Evolutionary conservation across 2,113 vertebrate species (phyloP), one percentile per base, ranked within the genome.

Genomic region (Ceratotherium simum): DNA sequence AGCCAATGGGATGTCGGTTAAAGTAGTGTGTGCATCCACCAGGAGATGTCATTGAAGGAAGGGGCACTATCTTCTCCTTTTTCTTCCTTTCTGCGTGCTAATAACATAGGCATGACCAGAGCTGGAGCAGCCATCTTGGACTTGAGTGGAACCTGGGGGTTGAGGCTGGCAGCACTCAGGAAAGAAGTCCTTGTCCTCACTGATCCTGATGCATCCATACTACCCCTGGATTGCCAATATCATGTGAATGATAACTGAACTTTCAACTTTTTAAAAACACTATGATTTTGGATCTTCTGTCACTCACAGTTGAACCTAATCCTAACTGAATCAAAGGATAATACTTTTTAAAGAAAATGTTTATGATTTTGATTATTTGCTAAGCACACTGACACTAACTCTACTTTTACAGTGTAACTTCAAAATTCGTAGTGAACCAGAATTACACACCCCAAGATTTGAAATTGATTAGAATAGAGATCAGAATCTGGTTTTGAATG

Each of bases 391-490:
- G 56, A 42, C 46, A n/a, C 46, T 69, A 69, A 91, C 70, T 81
- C 67, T 58, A 29, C 31, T 92, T 90, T 72, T 14, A 64, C 7
- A 69, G 31, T 39, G 13, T 36, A 75, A 88, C 6, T 81, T 87
- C 62, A 51, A 96, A 91, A 78, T 90, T 81, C 46, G 62, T 17
- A 84, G 75, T 81, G 79, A 92, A 90, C 94, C 70, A 67, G 78
- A 90, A 95, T 95, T 56, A 90, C 56, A 58, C 7, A 64, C 69
- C 46, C 36, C 21, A 88, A 72, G 70, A 75, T 83, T 95, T 58
- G 39, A 85, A 94, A 60, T 29, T 87, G 39, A 95, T 70, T 70
- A 90, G 36, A 95, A 90, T 25, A 96, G 62, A 90, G 51, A 94
- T 81, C n/a, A 48, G 46, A 8, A 51, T 39, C 10, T 36, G 65